Evolutionary conservation across 2,888 invertebrate species (phyloP).

Genomic region (Argynnis bischoffii): DNA sequence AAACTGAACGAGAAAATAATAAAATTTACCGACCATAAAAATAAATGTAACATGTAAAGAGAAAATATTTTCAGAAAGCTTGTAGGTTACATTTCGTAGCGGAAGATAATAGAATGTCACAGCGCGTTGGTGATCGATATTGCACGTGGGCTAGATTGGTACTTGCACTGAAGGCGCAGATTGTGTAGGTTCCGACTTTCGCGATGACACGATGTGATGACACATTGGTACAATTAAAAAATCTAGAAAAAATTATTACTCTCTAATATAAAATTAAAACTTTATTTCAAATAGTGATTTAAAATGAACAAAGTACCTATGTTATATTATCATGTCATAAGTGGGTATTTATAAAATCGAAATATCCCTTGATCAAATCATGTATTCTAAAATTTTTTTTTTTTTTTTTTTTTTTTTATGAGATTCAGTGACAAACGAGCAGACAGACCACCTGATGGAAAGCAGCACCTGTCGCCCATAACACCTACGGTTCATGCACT

Average conservation of each 20-base stretch:
- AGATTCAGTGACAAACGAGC: too few species aligned
- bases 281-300: not conserved
- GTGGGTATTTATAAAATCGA: too few species aligned
- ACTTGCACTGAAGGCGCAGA: slow-evolving; percentile 35
- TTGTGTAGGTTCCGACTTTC: slow-evolving; percentile 22
- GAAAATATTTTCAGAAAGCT: slow-evolving; percentile 23
- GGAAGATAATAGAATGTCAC: slow-evolving; percentile 39
- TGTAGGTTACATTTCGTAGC: slow-evolving; percentile 20
- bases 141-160: slow-evolving; percentile 31
- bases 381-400: too few species aligned
- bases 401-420: too few species aligned
- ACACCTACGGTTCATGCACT: too few species aligned
- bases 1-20: not conserved
- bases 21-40: slow-evolving; percentile 1
- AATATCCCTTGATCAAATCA: too few species aligned
- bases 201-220: slow-evolving; percentile 6
- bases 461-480: too few species aligned
- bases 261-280: not conserved
- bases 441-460: too few species aligned
- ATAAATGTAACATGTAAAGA: slow-evolving; percentile 10
- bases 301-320: too few species aligned
- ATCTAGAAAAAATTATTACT: slow-evolving; percentile 2
- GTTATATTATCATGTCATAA: too few species aligned
- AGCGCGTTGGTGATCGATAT: slow-evolving; percentile 37
- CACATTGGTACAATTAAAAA: slow-evolving; percentile 17